phyloP scores from a whole-genome alignment of 2,888 invertebrate genomes.

The Hypselothyrea guttata region DNA sequence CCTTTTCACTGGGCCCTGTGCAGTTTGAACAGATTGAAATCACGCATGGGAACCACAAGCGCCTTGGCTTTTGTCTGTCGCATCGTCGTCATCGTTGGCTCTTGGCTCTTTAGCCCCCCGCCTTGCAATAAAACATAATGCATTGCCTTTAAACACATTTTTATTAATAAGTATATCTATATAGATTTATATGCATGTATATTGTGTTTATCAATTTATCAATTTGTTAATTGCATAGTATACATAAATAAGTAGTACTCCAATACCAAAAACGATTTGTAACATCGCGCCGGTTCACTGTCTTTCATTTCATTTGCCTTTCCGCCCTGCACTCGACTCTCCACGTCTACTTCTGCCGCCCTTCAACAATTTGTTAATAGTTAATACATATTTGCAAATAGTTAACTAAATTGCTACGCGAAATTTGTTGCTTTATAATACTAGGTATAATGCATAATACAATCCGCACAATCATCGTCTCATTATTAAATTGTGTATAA shows the following conservation, averaged over 20 bases:
- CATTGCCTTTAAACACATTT: constrained; percentile 66
- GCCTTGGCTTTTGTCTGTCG: constrained; percentile 65
- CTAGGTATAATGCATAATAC: constrained; percentile 47
- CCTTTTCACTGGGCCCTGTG: constrained; percentile 59
- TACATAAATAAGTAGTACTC: constrained; percentile 44
- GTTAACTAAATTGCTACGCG: constrained; percentile 73
- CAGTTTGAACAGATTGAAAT: constrained; percentile 65
- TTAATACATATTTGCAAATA: constrained; percentile 46
- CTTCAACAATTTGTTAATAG: constrained; percentile 29
- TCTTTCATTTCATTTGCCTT: constrained; percentile 22
- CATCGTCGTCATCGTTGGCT: constrained; percentile 48
- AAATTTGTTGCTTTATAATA: constrained; percentile 39
- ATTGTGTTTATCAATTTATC: constrained; percentile 58
- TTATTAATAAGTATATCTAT: constrained; percentile 61
- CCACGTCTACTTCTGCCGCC: no score
- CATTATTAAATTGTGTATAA: constrained; percentile 10
- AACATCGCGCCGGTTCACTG: background rate
- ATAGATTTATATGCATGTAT: constrained; percentile 25
- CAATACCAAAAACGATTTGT: constrained; percentile 5
- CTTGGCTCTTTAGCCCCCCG: no score
- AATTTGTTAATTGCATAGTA: constrained; percentile 73
- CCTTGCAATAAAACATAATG: constrained; percentile 23
- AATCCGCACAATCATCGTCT: constrained; percentile 16
- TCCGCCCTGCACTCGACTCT: no score
- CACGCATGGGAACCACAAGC: constrained; percentile 78